Evolutionary conservation across 2,797 vertebrate genomes (phyloP).

Genomic region (Dicrostonyx torquatus): DNA sequence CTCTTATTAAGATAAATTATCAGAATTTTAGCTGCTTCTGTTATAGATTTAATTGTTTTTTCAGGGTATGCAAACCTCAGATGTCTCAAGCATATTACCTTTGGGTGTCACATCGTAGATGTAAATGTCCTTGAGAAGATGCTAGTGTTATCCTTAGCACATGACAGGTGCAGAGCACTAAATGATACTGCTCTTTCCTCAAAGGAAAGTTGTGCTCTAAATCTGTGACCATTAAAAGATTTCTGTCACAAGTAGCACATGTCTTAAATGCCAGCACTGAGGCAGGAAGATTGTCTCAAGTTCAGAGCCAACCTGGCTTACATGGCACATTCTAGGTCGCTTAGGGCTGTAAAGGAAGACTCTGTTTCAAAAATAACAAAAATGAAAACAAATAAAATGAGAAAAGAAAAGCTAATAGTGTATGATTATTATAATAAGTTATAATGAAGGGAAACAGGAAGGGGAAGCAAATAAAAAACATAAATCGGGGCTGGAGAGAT

Average conservation of each 20-base stretch:
- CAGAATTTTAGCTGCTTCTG: background rate
- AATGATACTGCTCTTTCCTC: slow-evolving; percentile 9
- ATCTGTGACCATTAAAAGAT: slow-evolving; percentile 24
- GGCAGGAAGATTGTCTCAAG: background rate
- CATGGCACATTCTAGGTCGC: background rate
- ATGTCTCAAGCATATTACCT: background rate
- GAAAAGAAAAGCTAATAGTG: background rate
- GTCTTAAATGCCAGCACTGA: background rate
- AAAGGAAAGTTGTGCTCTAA: slow-evolving; percentile 43
- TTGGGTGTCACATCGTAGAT: background rate
- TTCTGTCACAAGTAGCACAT: background rate
- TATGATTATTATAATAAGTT: background rate
- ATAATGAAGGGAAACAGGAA: background rate
- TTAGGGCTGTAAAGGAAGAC: background rate
- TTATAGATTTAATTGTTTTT: slow-evolving; percentile 18
- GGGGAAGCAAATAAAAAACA: background rate
- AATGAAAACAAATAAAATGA: background rate
- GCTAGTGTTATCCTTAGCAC: background rate
- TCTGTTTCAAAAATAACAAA: background rate
- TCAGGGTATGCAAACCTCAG: background rate
- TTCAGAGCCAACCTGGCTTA: background rate
- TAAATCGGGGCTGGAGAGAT: too few relatives aligned
- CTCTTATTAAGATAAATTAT: slow-evolving; percentile 36
- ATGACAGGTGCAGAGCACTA: background rate
- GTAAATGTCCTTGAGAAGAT: background rate